A percentile compares a stretch with the other conserved stretches of the same genome.
Conservation (phyloP, 2,888 invertebrate genomes). For the Drosophila infuscata region DNA sequence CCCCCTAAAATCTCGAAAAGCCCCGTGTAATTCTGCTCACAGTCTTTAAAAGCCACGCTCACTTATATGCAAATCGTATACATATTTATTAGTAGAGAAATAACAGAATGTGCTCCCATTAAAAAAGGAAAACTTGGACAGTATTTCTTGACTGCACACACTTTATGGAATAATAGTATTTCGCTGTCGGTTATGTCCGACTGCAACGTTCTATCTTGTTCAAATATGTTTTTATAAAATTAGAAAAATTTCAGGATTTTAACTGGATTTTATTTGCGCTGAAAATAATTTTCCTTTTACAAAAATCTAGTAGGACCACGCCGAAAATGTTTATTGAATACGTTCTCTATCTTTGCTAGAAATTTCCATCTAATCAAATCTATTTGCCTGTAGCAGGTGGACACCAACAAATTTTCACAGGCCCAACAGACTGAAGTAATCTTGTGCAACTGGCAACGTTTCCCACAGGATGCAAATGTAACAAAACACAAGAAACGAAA, state of each 20-base stretch:
- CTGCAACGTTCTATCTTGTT: too few species aligned
- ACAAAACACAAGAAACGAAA: constrained; percentile 47
- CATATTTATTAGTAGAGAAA: too few species aligned
- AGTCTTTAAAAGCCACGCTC: too few species aligned
- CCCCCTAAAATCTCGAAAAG: too few species aligned
- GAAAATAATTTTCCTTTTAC: not conserved
- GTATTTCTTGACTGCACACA: too few species aligned
- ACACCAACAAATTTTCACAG: constrained; percentile 31
- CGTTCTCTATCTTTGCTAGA: not conserved
- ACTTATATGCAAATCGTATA: too few species aligned
- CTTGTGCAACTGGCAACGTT: constrained; percentile 10
- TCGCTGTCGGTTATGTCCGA: too few species aligned
- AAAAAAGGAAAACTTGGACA: too few species aligned
- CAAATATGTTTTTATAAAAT: not conserved
- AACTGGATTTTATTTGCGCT: not conserved
- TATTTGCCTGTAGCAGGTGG: constrained; percentile 34
- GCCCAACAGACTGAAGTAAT: not conserved
- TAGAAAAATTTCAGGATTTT: not conserved
- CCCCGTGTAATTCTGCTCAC: too few species aligned
- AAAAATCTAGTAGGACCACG: not conserved
- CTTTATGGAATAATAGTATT: too few species aligned
- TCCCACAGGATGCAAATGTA: constrained; percentile 64
- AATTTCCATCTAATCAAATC: not conserved
- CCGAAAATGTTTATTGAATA: not conserved
- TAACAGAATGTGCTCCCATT: too few species aligned